Base-by-base conservation (phyloP, 92 coral and sea anemone genomes). In the Bergia sp. region DNA sequence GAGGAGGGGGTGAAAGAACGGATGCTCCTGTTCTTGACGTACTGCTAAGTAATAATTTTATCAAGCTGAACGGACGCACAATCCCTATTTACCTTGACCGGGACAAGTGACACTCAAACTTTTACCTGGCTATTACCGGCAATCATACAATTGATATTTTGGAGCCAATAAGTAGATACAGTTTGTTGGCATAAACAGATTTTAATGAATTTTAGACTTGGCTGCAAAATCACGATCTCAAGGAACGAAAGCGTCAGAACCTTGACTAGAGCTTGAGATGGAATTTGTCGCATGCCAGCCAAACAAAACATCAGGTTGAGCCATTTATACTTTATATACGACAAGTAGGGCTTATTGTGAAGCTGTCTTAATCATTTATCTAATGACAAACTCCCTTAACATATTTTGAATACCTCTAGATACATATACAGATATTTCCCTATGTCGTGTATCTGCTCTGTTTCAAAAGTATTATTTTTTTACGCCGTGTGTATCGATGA, bases 361-460 rank as follows among this genome's bases (percentile, higher is more conserved):
- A 80, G n/a, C 72, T 80, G 71, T 36, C 85, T 23, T 80, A 20
- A 39, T 41, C 50, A 75, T 75, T 75, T 75, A 41, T 75, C 79
- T 39, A 38, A 75, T 75, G 16, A 75, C 37, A 41, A 40, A 41
- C 53, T 41, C 79, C 23, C 47, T 76, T 16, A 16, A 76, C 21
- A 76, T 76, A 0, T 21, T 76, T 76, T n/a, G 49, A 16, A 76
- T 76, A 18, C 80, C 53, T 76, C 50, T n/a, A 18, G 11, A 76
- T 20, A 76, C 47, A 41, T 50, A 76, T 76, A 76, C 29, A 18
- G 1, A 61, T 61, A 13, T 61, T 53, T 53, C 58, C 13, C 58
- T 3, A 53, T 38, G 11, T 11, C 21, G 7, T 20, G 7, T 36
- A 73, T 73, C 77, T 73, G 77, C 45, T 73, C 13, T 73, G 4